Percentiles rank a stretch among this genome's conserved stretches.
Evolutionary conservation across 2,113 vertebrate species (phyloP).

Genomic region (Genyomyrus donnyi): DNA sequence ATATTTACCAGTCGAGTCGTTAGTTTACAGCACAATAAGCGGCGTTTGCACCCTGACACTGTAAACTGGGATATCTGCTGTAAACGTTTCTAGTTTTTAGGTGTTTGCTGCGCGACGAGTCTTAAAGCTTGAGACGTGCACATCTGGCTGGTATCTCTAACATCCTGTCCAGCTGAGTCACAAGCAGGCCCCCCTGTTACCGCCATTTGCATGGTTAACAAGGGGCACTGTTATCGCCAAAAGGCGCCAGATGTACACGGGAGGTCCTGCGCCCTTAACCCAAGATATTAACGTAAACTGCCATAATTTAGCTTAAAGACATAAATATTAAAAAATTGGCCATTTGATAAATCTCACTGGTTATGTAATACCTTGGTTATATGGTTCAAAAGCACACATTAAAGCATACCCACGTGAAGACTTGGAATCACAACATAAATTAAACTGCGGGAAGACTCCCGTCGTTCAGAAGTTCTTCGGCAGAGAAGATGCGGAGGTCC

Average conservation of each 20-base stretch:
- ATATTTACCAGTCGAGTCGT: neutral
- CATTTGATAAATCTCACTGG: neutral
- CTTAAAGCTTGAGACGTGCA: conserved; percentile 22
- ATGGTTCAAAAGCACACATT: conserved; percentile 2
- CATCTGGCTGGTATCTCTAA: conserved; percentile 25
- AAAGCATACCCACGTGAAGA: conserved; percentile 3
- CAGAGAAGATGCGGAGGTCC: neutral
- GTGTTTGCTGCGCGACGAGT: conserved; percentile 25
- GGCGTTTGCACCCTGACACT: conserved; percentile 36
- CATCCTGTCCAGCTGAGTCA: neutral
- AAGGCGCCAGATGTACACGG: neutral
- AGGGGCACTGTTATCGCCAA: neutral
- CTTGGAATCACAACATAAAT: neutral
- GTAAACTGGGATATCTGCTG: conserved; percentile 49
- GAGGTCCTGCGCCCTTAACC: neutral
- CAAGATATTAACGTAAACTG: neutral
- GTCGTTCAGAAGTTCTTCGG: neutral
- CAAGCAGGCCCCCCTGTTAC: neutral
- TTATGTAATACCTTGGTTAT: neutral
- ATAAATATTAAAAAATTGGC: neutral
- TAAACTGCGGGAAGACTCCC: neutral
- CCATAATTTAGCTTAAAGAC: neutral
- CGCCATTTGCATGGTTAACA: neutral
- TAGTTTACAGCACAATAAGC: neutral
- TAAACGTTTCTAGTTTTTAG: conserved; percentile 42